Evolutionary conservation across 2,888 invertebrate genomes (phyloP), one percentile per base, ranked within the genome.

Genomic region (Dryococelus australis): DNA sequence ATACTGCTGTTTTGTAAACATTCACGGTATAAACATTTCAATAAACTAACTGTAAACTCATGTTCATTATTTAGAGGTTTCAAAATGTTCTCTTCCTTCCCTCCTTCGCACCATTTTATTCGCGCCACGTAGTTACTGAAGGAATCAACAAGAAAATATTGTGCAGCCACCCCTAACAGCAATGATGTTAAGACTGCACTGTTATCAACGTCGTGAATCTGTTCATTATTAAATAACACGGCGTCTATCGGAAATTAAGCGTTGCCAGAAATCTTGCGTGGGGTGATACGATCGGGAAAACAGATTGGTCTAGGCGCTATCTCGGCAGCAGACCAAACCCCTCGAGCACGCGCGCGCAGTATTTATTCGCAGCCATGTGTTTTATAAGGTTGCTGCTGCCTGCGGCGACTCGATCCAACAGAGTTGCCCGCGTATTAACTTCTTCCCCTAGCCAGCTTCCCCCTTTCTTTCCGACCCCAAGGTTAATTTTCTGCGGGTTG

Each of bases 401-500:
- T 6, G 65, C n/a, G n/a, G 65, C 10, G 65, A 65, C 16, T 20
- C 65, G 24, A 24, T 65, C 65, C 65, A 65, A 9, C 65, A 24
- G n/a, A 10, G n/a, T 24, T 65, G 65, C 47, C 16, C 8, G n/a
- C 8, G n/a, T 65, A 65, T 24, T 65, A 65, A 65, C 65, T 47
- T 47, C 47, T 47, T 47, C 47, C 47, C 65, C 65, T 24, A n/a
- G 65, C 65, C 8, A 6, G 16, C 24, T 20, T 65, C n/a, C 65
- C 65, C 65, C 65, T 65, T 20, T 65, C 65, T 65, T 65, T 20
- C 24, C n/a, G 65, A 47, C 80, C 84, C 43, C 83, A 86, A 87
- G 88, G 88, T 89, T 89, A 89, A 88, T 88, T 89, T 89, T 88
- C 88, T 87, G 88, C 86, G 89, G 88, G 86, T 80, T 79, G 84